phyloP scores from a whole-genome alignment of 1,140 invertebrate species.

The Ips nitidus region DNA sequence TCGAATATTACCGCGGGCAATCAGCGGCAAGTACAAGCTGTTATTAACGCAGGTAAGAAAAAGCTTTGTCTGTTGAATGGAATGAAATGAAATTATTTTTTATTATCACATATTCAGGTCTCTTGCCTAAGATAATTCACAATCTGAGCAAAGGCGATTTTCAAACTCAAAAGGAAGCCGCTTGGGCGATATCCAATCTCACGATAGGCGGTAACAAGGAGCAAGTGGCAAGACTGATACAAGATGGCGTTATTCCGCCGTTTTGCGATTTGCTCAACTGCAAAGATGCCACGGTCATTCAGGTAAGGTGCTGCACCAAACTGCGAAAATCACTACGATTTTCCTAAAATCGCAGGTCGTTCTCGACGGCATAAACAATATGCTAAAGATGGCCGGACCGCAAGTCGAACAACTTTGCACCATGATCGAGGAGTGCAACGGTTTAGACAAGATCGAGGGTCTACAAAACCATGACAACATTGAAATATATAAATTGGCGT shows the following conservation, averaged over 20 bases:
- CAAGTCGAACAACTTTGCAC: constrained; percentile 78
- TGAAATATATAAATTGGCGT: constrained; percentile 98
- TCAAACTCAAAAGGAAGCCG: constrained; percentile 98
- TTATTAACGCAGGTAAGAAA: constrained; percentile 81
- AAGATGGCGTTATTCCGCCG: constrained; percentile 85
- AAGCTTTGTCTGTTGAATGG: not conserved
- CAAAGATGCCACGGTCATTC: constrained; percentile 71
- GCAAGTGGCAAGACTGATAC: constrained; percentile 85
- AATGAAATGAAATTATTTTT: not conserved
- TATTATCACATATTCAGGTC: constrained; percentile 46
- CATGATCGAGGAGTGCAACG: constrained; percentile 89
- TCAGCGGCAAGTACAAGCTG: constrained; percentile 96
- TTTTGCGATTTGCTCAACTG: constrained; percentile 88
- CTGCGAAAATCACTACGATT: not conserved
- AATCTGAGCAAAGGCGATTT: constrained; percentile 95
- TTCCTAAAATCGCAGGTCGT: constrained; percentile 62
- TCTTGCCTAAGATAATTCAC: constrained; percentile 92
- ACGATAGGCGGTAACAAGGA: constrained; percentile 95
- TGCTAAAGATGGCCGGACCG: constrained; percentile 76
- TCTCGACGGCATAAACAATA: constrained; percentile 90
- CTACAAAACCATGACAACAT: constrained; percentile 97
- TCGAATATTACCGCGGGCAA: constrained; percentile 99
- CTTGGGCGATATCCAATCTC: constrained; percentile 98
- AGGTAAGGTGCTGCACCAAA: constrained; percentile 30
- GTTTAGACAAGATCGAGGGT: constrained; percentile 94